Evolutionary conservation across 1,140 invertebrate genomes (phyloP).

Genomic region (Drosophila bifasciata): DNA sequence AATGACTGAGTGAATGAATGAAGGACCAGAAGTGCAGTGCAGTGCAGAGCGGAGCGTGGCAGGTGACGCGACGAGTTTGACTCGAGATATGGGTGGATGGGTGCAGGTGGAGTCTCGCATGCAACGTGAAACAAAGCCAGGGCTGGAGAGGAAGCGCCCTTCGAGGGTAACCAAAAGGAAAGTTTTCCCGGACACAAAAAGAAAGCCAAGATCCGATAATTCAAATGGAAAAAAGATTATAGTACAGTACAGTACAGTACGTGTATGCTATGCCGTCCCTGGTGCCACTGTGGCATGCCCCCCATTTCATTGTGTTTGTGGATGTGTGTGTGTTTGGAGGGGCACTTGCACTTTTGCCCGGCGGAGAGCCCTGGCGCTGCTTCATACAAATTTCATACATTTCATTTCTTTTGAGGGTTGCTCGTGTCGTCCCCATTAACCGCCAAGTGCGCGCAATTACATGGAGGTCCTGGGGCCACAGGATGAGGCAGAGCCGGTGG

Average conservation of each 20-base stretch:
- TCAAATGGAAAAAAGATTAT: constrained; percentile 1
- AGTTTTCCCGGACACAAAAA: too few species aligned
- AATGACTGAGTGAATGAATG: constrained; percentile 18
- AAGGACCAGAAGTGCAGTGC: background rate
- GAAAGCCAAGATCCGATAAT: too few species aligned
- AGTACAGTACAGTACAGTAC: background rate
- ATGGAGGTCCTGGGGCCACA: constrained; percentile 24
- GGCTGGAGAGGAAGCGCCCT: constrained; percentile 5
- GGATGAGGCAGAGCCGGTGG: background rate
- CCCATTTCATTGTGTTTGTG: constrained; percentile 32
- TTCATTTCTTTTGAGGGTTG: constrained; percentile 66
- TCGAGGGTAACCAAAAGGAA: too few species aligned
- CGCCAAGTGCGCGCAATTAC: constrained; percentile 77
- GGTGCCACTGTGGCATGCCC: background rate
- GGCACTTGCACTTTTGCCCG: constrained; percentile 63
- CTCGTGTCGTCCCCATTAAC: constrained; percentile 76
- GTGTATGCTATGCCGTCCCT: constrained; percentile 16
- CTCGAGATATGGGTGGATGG: constrained; percentile 40
- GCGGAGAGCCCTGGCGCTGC: constrained; percentile 23
- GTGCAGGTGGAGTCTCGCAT: background rate
- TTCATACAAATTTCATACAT: constrained; percentile 78
- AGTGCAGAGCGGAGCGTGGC: background rate
- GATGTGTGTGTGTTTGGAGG: background rate
- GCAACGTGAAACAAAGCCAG: constrained; percentile 3
- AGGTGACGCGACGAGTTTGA: constrained; percentile 39